Evolutionary conservation across 2,797 vertebrate genomes (phyloP).

Genomic region (Mastacembelus armatus): DNA sequence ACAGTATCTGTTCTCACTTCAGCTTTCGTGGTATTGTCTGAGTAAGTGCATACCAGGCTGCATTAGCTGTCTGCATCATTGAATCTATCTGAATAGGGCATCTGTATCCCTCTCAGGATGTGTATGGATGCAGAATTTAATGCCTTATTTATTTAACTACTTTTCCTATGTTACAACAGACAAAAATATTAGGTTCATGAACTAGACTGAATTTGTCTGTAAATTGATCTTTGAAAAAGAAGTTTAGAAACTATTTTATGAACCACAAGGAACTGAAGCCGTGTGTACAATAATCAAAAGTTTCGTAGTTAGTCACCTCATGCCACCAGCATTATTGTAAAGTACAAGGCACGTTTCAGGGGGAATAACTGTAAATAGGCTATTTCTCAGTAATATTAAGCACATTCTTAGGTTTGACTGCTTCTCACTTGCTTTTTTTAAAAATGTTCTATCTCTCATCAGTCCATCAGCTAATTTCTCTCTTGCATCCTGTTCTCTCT

Average conservation of each 20-base stretch:
- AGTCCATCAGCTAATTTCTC: too few species aligned
- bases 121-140: not conserved
- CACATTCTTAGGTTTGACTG: not conserved
- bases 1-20: slow-evolving; percentile 24
- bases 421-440: not conserved
- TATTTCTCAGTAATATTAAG: not conserved
- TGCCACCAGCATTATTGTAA: not conserved
- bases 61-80: slow-evolving; percentile 28
- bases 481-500: not conserved
- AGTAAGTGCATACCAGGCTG: slow-evolving; percentile 38
- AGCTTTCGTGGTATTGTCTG: slow-evolving; percentile 5
- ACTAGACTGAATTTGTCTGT: not conserved
- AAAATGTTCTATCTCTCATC: not conserved
- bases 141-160: slow-evolving; percentile 1
- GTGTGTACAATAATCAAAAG: too few species aligned
- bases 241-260: not conserved
- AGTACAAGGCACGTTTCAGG: not conserved
- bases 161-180: not conserved
- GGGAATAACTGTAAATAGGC: not conserved
- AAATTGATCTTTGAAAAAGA: not conserved
- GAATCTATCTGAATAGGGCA: slow-evolving; percentile 1
- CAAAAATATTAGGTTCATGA: not conserved
- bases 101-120: slow-evolving; percentile 14
- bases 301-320: not conserved
- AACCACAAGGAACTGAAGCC: slow-evolving; percentile 19